Conservation (phyloP, 2,797 vertebrate species). For the Chanos chanos region DNA sequence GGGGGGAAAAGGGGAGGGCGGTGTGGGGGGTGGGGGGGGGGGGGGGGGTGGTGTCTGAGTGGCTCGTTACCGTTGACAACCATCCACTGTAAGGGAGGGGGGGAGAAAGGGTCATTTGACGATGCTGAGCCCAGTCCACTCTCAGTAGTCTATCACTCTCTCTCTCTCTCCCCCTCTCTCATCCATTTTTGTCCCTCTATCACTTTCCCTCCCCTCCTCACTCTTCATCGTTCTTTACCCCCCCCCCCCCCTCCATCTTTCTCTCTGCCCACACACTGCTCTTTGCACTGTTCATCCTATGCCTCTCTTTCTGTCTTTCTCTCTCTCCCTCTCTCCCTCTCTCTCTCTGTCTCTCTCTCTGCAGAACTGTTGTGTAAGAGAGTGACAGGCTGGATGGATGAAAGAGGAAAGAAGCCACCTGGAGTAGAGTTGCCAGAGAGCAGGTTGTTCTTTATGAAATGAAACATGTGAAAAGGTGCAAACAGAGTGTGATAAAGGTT, state of each 20-base stretch:
- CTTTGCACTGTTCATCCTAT: no score
- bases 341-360: not conserved
- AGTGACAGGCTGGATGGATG: not conserved
- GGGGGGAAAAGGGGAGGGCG: conserved; percentile 13
- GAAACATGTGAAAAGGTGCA: not conserved
- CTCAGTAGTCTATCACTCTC: not conserved
- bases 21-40: conserved; percentile 23
- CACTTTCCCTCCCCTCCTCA: not conserved
- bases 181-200: not conserved
- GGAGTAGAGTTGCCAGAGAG: not conserved
- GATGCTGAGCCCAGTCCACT: conserved; percentile 52
- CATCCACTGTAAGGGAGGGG: conserved; percentile 61
- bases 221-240: conserved; percentile 8
- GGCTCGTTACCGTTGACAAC: conserved; percentile 65
- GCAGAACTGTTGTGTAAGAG: not conserved
- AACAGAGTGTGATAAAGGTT: no score
- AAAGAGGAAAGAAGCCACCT: not conserved
- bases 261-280: no score
- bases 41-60: conserved; percentile 47
- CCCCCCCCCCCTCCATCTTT: not conserved
- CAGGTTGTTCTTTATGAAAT: no score
- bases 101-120: conserved; percentile 55
- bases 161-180: not conserved
- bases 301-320: conserved; percentile 4
- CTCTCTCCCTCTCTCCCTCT: not conserved